Percentiles rank a stretch among this genome's conserved stretches.
Evolutionary conservation across 2,113 vertebrate species (phyloP).

Genomic region (Phycodurus eques): DNA sequence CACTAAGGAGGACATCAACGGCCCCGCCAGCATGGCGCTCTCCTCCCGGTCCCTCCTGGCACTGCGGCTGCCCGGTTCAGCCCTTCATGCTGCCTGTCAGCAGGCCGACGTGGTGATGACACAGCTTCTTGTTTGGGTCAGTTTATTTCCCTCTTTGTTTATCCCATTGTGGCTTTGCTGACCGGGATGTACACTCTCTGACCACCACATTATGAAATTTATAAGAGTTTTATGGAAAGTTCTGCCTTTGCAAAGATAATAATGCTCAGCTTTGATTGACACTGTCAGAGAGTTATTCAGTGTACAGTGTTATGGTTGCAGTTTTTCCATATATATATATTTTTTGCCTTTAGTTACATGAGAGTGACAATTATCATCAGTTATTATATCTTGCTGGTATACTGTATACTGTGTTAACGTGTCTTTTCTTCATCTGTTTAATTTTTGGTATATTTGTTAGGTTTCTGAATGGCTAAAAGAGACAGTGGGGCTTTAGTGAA

Average conservation of each 20-base stretch:
- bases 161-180: background rate
- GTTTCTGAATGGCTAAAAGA: too few relatives aligned
- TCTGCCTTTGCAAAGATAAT: background rate
- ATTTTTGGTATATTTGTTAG: too few relatives aligned
- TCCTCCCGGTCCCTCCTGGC: conserved; percentile 59
- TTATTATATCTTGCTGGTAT: too few relatives aligned
- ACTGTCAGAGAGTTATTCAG: background rate
- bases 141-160: conserved; percentile 29
- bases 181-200: background rate
- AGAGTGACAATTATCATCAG: background rate
- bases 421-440: too few relatives aligned
- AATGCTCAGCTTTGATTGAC: background rate
- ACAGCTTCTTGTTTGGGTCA: conserved; percentile 89
- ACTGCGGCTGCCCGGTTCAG: conserved; percentile 76
- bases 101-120: conserved; percentile 87
- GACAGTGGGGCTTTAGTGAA: too few relatives aligned
- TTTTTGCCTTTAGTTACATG: background rate
- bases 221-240: background rate
- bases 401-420: too few relatives aligned
- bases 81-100: conserved; percentile 86
- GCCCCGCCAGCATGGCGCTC: conserved; percentile 55
- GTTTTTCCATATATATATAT: background rate
- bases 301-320: background rate
- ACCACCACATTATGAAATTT: background rate
- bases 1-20: conserved; percentile 83